Conservation (phyloP, 2,113 vertebrate genomes). For the Bubo blakistoni region DNA sequence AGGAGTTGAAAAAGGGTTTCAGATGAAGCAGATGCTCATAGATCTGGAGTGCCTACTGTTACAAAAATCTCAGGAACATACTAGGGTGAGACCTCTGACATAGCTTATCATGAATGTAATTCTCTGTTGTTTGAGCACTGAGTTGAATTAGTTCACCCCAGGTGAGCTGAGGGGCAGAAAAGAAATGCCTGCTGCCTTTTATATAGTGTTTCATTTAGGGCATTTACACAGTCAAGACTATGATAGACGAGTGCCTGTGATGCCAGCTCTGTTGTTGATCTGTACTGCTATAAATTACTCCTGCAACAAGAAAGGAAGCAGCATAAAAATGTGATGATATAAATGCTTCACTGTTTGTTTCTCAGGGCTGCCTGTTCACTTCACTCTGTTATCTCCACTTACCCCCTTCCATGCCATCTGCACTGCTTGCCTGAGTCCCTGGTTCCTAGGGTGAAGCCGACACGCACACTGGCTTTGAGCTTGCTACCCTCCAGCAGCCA, state of each 20-base stretch:
- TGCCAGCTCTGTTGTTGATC: not conserved
- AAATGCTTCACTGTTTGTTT: not conserved
- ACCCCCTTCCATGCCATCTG: not conserved
- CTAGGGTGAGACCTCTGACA: not conserved
- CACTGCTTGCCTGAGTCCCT: not conserved
- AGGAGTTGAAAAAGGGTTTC: not conserved
- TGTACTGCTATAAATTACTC: not conserved
- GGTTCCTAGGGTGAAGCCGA: not conserved
- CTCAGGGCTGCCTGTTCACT: not conserved
- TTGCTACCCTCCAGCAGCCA: not conserved
- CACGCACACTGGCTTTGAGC: not conserved
- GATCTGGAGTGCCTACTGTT: not conserved
- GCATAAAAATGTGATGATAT: not conserved
- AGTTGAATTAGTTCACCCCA: not conserved
- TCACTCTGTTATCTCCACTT: rapidly evolving
- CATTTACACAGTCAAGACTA: not conserved
- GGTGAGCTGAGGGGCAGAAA: not conserved
- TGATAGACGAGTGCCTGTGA: not conserved
- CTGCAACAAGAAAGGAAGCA: not conserved
- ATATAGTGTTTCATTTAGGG: not conserved
- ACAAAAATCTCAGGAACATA: not conserved
- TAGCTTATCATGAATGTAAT: not conserved
- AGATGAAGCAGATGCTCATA: not conserved
- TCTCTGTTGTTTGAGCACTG: not conserved
- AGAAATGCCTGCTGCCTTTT: not conserved